Evolutionary conservation across 2,797 vertebrate species (phyloP), one percentile per base, ranked within the genome.

Genomic region (Periophthalmus magnuspinnatus): DNA sequence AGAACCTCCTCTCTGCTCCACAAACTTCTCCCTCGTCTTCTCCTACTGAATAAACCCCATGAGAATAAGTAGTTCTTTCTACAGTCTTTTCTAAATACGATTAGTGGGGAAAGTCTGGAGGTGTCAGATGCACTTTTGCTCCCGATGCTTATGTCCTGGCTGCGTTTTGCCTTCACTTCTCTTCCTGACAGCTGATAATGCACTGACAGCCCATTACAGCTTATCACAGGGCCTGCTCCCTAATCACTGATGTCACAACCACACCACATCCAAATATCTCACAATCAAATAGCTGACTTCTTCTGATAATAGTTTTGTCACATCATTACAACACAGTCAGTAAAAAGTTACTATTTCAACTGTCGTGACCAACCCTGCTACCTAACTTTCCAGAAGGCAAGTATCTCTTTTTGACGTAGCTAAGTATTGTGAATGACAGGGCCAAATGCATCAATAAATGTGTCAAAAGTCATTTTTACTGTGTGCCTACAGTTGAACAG

Each of bases 131-230:
- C 68, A 60, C 73, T 78, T 78, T 68, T 52, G 59, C 22, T 72
- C 70, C 50, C 8, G 24, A 24, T 41, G 61, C 78, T 62, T 13
- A 36, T 36, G 52, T 73, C 76, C 72, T 58, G 62, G 45, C 69
- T 54, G n/a, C 45, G 67, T 60, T 71, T 65, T 13, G 36, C 65
- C 69, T 65, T 56, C 76, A 32, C 75, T 72, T 68, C 75, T 71
- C 66, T 71, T 55, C 63, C 64, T 80, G 83, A 81, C 80, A 80
- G 67, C 3, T 85, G 84, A 89, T 86, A 86, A 86, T 66, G 61
- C 73, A n/a, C 70, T 77, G 85, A 84, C 89, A 89, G 79, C 69
- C 79, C 67, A 86, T 88, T 86, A 87, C 79, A 17, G 74, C 79
- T 88, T 88, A 90, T 90, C 87, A 66, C 72, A 64, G 24, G 58